phyloP scores from a whole-genome alignment of 2,113 vertebrate genomes.

The Procavia capensis region DNA sequence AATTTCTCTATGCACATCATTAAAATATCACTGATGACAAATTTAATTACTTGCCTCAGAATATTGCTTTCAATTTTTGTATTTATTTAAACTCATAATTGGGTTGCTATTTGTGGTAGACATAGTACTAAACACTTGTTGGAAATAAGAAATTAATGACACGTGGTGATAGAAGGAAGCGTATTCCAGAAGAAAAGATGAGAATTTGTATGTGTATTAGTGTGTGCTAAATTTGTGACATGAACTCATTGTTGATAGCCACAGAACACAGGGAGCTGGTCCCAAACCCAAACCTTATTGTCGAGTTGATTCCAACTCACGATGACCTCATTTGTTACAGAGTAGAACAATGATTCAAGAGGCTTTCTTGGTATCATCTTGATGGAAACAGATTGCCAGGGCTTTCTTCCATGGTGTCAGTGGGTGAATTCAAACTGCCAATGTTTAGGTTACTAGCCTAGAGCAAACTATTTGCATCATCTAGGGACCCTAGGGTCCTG shows the following conservation, averaged over 20 bases:
- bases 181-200: neutral
- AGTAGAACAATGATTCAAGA: neutral
- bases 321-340: neutral
- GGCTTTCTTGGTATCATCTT: neutral
- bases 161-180: neutral
- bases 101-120: neutral
- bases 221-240: neutral
- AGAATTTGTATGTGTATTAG: neutral
- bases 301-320: neutral
- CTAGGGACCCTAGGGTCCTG: too few relatives aligned
- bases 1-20: slow-evolving; percentile 28
- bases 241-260: neutral
- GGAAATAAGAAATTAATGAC: slow-evolving; percentile 2
- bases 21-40: slow-evolving; percentile 40
- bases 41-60: neutral
- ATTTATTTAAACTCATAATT: slow-evolving; percentile 42
- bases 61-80: neutral
- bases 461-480: too few relatives aligned
- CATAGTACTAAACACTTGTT: slow-evolving; percentile 2
- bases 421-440: too few relatives aligned
- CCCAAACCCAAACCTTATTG: neutral
- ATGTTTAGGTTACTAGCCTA: too few relatives aligned
- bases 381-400: neutral
- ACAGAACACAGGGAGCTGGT: neutral
- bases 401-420: neutral